Base-by-base conservation (phyloP, 2,113 vertebrate genomes). In the Atherinomorus stipes region DNA sequence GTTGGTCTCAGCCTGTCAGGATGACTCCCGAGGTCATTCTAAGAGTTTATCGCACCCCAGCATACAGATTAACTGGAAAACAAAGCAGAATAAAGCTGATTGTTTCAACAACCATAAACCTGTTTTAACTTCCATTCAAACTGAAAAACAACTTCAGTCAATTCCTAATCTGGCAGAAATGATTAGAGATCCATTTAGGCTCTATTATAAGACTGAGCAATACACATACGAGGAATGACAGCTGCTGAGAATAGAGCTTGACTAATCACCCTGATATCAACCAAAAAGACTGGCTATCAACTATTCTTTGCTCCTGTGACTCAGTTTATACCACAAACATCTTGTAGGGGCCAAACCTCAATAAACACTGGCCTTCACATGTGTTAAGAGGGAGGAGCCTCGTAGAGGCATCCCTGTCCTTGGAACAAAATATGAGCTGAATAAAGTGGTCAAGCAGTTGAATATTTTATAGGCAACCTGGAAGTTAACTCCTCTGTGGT, bases 401-500 rank as follows among this genome's bases (percentile, higher is more conserved):
- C 16, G 28, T 56, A 26, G 69, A 74, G 74, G 68, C 57, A 23
- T 70, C 49, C 51, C 37, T 31, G 51, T 74, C 59, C 58, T 45
- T 50, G 62, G 68, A 72, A 67, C 71, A 79, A 64, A 82, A 77
- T 73, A 69, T 85, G 79, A 88, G 86, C 80, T 63, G 85, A 86
- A 89, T 75, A 80, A 89, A 88, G 85, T 90, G 83, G 81, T 87
- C 85, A 85, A 87, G 76, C 70, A 81, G 64, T 71, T 90, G 76
- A 90, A 90, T 90, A 90, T 91, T 91, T 91, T 83, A 91, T 90
- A 65, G 69, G 83, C 77, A 74, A 87, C 75, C 83, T 89, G 88
- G 84, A 91, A 85, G 84, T 89, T 84, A 87, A 88, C 83, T 87
- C 86, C 83, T 81, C 84, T 78, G 82, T 73, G 71, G 84, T 87